phyloP scores from a whole-genome alignment of 2,888 invertebrate species.

The Periphyllus acericola region DNA sequence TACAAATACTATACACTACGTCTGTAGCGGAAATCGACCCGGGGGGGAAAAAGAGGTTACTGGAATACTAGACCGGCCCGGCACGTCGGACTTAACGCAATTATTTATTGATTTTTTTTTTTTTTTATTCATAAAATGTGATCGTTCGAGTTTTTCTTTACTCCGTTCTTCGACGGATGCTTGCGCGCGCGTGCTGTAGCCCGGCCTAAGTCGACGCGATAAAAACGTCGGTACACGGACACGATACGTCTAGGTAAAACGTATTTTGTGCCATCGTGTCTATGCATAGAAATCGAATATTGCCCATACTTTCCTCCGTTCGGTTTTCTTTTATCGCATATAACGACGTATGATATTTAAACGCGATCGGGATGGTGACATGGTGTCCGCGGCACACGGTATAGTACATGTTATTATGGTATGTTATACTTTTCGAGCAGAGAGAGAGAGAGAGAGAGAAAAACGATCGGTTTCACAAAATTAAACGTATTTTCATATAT shows the following conservation, averaged over 20 bases:
- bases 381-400: background rate
- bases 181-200: background rate
- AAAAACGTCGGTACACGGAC: background rate
- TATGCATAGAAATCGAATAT: background rate
- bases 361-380: background rate
- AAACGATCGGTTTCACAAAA: background rate
- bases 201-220: background rate
- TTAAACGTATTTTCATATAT: too few species aligned
- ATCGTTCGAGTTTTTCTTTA: background rate
- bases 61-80: conserved; percentile 34
- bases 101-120: background rate
- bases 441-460: too few species aligned
- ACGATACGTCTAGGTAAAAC: background rate
- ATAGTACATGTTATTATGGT: background rate
- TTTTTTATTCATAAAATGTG: background rate
- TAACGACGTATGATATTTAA: background rate
- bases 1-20: too few species aligned
- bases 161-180: background rate
- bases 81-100: background rate
- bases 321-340: background rate
- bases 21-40: background rate
- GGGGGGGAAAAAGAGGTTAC: conserved; percentile 32
- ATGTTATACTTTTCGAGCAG: background rate
- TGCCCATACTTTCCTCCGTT: background rate
- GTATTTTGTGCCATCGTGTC: background rate